Evolutionary conservation across 2,797 vertebrate genomes (phyloP).

Genomic region (Phaenicophaeus curvirostris): DNA sequence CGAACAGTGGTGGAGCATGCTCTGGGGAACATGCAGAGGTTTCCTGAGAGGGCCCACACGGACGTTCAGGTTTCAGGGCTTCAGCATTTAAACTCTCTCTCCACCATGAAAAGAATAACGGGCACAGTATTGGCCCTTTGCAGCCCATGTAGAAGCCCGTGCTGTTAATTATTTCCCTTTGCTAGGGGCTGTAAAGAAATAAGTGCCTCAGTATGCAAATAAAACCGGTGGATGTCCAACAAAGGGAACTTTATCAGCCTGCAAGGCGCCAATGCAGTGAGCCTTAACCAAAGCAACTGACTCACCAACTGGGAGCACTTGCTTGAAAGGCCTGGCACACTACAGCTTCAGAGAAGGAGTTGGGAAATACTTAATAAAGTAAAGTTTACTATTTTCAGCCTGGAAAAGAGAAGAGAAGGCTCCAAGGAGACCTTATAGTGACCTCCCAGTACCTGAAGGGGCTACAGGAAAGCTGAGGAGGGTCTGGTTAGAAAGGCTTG

Average conservation of each 20-base stretch:
- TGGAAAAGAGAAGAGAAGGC: no score
- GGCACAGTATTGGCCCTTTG: not conserved
- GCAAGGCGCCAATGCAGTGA: not conserved
- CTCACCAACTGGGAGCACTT: not conserved
- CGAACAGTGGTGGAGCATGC: not conserved
- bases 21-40: not conserved
- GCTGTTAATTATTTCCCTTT: not conserved
- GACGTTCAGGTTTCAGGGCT: not conserved
- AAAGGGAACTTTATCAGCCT: not conserved
- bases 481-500: no score
- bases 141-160: not conserved
- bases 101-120: not conserved
- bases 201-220: not conserved
- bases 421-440: no score
- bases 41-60: not conserved
- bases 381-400: not conserved
- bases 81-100: not conserved
- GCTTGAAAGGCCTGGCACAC: not conserved
- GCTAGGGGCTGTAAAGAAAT: not conserved
- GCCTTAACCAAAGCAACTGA: not conserved
- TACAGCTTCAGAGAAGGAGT: not conserved
- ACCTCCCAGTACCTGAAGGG: no score
- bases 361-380: not conserved
- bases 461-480: no score
- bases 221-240: not conserved